phyloP scores from a whole-genome alignment of 2,797 vertebrate species.

The Acanthis flammea region DNA sequence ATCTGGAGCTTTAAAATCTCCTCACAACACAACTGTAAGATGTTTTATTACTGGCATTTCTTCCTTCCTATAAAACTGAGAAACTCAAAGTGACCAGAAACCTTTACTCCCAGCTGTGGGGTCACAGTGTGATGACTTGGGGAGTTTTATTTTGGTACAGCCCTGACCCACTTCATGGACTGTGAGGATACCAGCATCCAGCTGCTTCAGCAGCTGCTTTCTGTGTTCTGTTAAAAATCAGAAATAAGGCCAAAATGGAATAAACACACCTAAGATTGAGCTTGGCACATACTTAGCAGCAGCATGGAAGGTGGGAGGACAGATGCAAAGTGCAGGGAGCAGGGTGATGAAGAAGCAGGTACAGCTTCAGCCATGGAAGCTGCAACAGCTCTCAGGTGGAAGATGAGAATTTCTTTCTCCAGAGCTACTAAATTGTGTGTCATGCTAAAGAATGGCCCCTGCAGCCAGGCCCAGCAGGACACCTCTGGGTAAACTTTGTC shows the following conservation, averaged over 20 bases:
- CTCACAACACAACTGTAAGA: background rate
- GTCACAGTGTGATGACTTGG: background rate
- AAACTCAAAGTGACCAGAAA: background rate
- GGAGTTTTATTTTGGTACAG: background rate
- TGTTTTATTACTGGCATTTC: background rate
- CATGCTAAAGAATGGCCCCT: background rate
- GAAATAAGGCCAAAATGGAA: background rate
- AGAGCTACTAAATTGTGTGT: background rate
- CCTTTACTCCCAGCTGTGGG: background rate
- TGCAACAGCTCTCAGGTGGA: background rate
- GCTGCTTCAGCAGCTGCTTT: background rate
- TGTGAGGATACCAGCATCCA: background rate
- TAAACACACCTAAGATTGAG: background rate
- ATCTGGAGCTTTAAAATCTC: background rate
- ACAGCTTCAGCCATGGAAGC: background rate
- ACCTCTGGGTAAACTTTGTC: background rate
- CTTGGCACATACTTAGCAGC: background rate
- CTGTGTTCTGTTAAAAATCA: background rate
- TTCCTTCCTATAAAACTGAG: background rate
- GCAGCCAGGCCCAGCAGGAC: background rate
- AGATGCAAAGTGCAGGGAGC: background rate
- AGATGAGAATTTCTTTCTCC: background rate
- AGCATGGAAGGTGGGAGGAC: background rate
- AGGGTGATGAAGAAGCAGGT: background rate
- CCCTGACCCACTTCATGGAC: background rate